Evolutionary conservation across 2,797 vertebrate species (phyloP).

Genomic region (Martes flavigula): DNA sequence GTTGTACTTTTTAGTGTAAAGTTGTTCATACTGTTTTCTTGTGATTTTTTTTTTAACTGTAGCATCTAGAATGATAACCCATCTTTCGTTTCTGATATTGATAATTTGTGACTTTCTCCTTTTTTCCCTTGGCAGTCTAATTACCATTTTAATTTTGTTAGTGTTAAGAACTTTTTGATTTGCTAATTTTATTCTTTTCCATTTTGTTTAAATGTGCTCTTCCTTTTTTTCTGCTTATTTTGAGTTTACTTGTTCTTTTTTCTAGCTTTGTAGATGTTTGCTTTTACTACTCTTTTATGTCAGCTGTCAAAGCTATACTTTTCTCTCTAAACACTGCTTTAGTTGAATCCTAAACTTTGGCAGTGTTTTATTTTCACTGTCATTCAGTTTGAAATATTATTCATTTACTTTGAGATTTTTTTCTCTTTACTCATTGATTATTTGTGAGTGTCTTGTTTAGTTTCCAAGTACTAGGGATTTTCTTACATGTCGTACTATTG

Average conservation of each 20-base stretch:
- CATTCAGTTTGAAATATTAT: background rate
- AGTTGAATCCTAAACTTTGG: background rate
- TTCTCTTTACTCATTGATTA: conserved; percentile 1
- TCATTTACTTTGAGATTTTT: background rate
- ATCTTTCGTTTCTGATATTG: background rate
- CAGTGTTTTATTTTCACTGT: background rate
- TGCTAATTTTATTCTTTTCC: background rate
- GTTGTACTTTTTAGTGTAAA: background rate
- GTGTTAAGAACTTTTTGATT: background rate
- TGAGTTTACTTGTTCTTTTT: background rate
- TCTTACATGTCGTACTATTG: background rate
- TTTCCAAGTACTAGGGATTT: background rate
- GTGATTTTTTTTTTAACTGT: background rate
- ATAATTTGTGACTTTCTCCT: background rate
- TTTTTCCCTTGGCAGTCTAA: background rate
- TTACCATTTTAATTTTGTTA: background rate
- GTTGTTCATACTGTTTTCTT: background rate
- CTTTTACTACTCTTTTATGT: background rate
- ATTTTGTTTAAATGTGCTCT: background rate
- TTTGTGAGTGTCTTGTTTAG: background rate
- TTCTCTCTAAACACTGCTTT: background rate
- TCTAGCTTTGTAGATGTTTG: background rate
- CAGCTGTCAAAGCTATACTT: background rate
- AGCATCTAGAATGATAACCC: background rate
- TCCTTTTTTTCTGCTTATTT: background rate